Evolutionary conservation across 2,113 vertebrate genomes (phyloP), one percentile per base, ranked within the genome.

Genomic region (Phalacrocorax aristotelis): DNA sequence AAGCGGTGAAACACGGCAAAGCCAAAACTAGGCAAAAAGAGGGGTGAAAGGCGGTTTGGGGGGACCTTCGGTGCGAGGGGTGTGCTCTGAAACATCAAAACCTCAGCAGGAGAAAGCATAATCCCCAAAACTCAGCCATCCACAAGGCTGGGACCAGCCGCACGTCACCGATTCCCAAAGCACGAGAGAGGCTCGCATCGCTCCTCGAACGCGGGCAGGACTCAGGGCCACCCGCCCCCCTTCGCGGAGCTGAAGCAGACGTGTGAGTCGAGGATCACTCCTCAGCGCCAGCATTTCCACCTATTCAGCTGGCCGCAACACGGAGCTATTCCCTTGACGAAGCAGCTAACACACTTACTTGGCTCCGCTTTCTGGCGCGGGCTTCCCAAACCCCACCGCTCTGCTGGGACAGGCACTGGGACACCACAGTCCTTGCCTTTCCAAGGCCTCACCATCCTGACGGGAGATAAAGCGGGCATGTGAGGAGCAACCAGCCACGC

Each of bases 261-360:
- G 0, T 1, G 10, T 2, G 10, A 36, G 23, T 9, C 6, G 1
- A 16, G 22, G 18, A 27, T 29, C 4, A 0, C 1, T 10, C 20
- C 10, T 22, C 38, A 29, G 44, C 8, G 0, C 27, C 0, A 4
- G 52, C 11, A 15, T 15, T 62, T 61, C 48, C 55, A 55, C 34
- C 48, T 52, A 10, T 25, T 38, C 52, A 14, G 61, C 68, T 18
- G 40, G 12, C 60, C 61, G 69, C 5, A 2, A 40, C 3, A 1
- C 13, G 17, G n/a, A 55, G 58, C 14, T 0, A 20, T 11, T 20
- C 48, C 55, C 60, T 49, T 5, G 22, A 21, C 1, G 3, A 49
- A 71, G 57, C 49, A 34, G 40, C n/a, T 15, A 38, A 58, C 2
- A 0, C 3, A 1, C 44, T 44, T 23, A 1, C 44, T 44, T 23